phyloP scores from a whole-genome alignment of 2,888 invertebrate species.

The Thymelicus sylvestris region DNA sequence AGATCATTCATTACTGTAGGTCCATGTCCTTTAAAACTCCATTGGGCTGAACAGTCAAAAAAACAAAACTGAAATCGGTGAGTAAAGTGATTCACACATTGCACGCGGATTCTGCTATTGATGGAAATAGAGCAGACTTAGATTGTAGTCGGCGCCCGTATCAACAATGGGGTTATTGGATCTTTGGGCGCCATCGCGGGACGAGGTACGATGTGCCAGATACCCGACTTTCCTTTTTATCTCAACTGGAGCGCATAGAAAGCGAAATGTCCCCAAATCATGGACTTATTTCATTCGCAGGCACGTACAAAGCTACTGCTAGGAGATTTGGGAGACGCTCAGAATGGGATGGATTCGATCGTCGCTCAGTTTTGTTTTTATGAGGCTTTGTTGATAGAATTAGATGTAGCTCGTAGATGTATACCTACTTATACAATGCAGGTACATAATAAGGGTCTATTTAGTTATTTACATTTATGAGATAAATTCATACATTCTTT shows the following conservation, averaged over 20 bases:
- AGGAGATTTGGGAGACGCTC: conserved; percentile 7
- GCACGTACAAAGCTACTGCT: conserved; percentile 7
- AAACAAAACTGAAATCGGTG: neutral
- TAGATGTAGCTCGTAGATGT: no score
- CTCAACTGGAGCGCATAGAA: conserved; percentile 55
- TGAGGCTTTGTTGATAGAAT: neutral
- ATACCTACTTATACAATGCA: no score
- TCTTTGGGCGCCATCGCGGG: conserved; percentile 6
- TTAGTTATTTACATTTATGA: no score
- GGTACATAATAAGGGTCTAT: no score
- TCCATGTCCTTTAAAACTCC: no score
- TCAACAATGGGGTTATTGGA: conserved; percentile 11
- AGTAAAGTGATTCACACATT: neutral
- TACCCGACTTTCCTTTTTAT: conserved; percentile 36
- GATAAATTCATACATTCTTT: no score
- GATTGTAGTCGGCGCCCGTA: conserved; percentile 7
- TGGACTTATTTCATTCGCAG: conserved; percentile 50
- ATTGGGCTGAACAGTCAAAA: no score
- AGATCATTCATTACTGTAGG: no score
- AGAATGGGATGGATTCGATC: conserved; percentile 1
- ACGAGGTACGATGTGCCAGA: conserved; percentile 6
- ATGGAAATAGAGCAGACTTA: conserved; percentile 9
- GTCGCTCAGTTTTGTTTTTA: neutral
- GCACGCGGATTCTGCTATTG: neutral
- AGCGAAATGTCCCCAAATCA: conserved; percentile 64